A percentile compares a stretch with the other conserved stretches of the same genome.
phyloP scores from a whole-genome alignment of 2,113 vertebrate genomes.

The Rhagologus leucostigma region DNA sequence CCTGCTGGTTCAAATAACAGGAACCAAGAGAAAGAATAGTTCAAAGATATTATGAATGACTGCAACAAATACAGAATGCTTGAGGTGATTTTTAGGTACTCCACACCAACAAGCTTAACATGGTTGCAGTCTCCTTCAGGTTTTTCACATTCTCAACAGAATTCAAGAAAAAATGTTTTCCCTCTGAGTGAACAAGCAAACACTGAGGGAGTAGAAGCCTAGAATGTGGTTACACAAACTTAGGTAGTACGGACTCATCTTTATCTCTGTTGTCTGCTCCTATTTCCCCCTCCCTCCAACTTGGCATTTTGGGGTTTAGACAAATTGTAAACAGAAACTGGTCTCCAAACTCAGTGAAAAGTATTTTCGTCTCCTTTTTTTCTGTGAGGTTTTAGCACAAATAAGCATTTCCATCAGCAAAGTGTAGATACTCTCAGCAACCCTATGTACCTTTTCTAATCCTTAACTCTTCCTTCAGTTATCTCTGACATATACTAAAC shows the following conservation, averaged over 20 bases:
- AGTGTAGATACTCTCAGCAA: background rate
- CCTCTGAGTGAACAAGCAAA: background rate
- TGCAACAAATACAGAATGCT: slow-evolving; percentile 9
- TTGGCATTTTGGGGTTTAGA: background rate
- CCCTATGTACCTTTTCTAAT: background rate
- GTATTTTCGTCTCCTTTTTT: background rate
- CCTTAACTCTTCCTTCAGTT: background rate
- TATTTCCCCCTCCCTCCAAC: background rate
- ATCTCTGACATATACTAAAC: background rate
- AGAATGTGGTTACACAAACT: background rate
- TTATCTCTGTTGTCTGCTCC: background rate
- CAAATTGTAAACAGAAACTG: background rate
- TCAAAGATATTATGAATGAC: background rate
- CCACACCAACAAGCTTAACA: background rate
- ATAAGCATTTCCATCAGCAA: background rate
- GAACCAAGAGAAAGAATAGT: background rate
- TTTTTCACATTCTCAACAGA: background rate
- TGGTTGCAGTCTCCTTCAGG: background rate
- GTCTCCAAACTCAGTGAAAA: background rate
- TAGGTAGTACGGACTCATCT: background rate
- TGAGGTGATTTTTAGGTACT: background rate
- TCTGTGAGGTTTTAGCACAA: background rate
- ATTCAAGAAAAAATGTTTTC: background rate
- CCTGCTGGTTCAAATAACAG: slow-evolving; percentile 30
- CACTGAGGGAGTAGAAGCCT: background rate